Percentiles rank a stretch among this genome's conserved stretches.
Evolutionary conservation across 2,113 vertebrate genomes (phyloP).

Genomic region (Myotis lucifugus): DNA sequence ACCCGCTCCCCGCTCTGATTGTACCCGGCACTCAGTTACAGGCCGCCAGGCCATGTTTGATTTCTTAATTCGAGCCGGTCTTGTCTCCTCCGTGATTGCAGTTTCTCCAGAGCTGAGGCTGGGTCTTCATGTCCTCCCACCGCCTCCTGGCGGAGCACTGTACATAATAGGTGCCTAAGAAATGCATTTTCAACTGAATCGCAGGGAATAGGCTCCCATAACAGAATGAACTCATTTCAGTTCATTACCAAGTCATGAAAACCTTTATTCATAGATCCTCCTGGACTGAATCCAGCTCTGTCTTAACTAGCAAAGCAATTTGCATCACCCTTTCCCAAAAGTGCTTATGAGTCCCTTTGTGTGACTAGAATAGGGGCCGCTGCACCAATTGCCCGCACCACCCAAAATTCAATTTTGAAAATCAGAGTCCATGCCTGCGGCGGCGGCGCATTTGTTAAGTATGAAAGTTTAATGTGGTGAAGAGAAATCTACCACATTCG

Average conservation of each 20-base stretch:
- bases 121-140: not conserved
- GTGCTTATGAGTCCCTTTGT: constrained; percentile 73
- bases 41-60: not conserved
- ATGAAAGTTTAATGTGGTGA: constrained; percentile 77
- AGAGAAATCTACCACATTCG: constrained; percentile 68
- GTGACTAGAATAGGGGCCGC: constrained; percentile 60
- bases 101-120: not conserved
- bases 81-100: not conserved
- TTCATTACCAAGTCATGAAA: constrained; percentile 61
- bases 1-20: not conserved
- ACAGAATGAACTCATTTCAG: constrained; percentile 39
- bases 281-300: constrained; percentile 64
- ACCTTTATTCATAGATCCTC: constrained; percentile 33
- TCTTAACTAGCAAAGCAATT: constrained; percentile 75
- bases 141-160: not conserved
- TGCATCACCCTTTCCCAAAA: constrained; percentile 57
- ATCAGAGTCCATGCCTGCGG: constrained; percentile 79
- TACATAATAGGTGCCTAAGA: constrained; percentile 38
- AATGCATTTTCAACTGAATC: not conserved
- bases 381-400: constrained; percentile 67
- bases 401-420: constrained; percentile 80
- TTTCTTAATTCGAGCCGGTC: not conserved
- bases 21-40: not conserved
- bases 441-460: constrained; percentile 74
- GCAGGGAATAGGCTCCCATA: not conserved